These are phyloP conservation scores for Danaus melanippus DNA, from an alignment of 1,140 invertebrate species.

Conservation along the genomic window DNA sequence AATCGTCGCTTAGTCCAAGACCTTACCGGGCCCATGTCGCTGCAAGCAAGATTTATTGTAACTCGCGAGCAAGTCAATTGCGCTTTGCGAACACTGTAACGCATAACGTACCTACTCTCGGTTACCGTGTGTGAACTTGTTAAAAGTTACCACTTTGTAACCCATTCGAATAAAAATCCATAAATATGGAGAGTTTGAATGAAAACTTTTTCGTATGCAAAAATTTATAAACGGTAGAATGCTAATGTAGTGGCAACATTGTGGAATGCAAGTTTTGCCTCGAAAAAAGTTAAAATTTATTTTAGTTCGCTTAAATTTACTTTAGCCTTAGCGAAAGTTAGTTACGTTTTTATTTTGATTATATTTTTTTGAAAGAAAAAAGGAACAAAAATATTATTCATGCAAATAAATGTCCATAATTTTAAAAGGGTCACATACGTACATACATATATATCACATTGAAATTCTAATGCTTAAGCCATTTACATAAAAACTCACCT, in stretches of 20 bases:
- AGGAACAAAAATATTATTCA: too few species aligned
- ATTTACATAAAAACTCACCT: too few species aligned
- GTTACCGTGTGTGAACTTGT: constrained; percentile 20
- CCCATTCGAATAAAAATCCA: constrained; percentile 18
- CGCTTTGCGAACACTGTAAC: constrained; percentile 35
- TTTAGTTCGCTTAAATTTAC: too few species aligned
- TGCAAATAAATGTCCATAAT: too few species aligned
- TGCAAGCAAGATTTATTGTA: constrained; percentile 52
- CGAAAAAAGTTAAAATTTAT: constrained; percentile 1
- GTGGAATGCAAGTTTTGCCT: background rate
- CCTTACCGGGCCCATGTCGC: constrained; percentile 25
- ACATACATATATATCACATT: too few species aligned
- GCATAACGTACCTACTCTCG: constrained; percentile 25
- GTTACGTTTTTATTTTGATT: too few species aligned
- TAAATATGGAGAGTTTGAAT: constrained; percentile 18
- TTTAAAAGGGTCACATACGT: too few species aligned
- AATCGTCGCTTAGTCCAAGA: constrained; percentile 19
- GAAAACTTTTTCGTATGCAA: constrained; percentile 8
- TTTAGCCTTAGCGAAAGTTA: too few species aligned
- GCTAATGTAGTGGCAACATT: constrained; percentile 10
- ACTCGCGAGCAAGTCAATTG: constrained; percentile 49
- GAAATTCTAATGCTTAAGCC: too few species aligned
- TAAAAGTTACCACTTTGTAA: constrained; percentile 24
- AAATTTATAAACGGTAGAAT: constrained; percentile 7
- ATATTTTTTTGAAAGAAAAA: too few species aligned